Evolutionary conservation across 2,888 invertebrate species (phyloP).

Genomic region (Rotaria sp.): DNA sequence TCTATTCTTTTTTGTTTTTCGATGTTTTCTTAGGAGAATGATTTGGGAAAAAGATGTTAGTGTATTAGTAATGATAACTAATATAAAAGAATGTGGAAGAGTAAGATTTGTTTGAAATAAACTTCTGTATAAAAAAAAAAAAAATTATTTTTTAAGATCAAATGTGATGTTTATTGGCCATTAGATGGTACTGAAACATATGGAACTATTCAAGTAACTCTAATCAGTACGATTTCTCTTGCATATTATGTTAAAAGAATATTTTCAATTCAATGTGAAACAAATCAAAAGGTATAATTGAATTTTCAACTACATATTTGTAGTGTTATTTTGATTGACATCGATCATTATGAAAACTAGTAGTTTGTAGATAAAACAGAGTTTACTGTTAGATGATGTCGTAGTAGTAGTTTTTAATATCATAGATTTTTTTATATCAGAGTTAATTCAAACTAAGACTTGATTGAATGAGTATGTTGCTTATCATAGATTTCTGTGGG

Average conservation of each 20-base stretch:
- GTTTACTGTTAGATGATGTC: too few relatives aligned
- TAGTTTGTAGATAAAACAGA: too few relatives aligned
- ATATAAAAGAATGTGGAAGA: constrained; percentile 82
- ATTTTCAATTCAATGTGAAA: constrained; percentile 60
- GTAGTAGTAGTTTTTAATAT: too few relatives aligned
- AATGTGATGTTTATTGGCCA: constrained; percentile 98
- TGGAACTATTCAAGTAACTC: constrained; percentile 78
- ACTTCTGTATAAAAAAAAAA: not conserved
- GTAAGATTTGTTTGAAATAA: constrained; percentile 56
- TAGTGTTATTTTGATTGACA: too few relatives aligned
- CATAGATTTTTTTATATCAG: too few relatives aligned
- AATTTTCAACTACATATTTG: not conserved
- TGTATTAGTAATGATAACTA: constrained; percentile 94
- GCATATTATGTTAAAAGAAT: constrained; percentile 87
- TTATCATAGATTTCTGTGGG: too few relatives aligned
- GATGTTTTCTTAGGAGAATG: constrained; percentile 67
- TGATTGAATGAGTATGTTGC: too few relatives aligned
- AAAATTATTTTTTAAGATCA: constrained; percentile 61
- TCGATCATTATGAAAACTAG: too few relatives aligned
- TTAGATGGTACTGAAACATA: constrained; percentile 77
- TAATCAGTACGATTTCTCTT: constrained; percentile 79
- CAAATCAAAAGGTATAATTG: not conserved
- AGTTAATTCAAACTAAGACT: too few relatives aligned
- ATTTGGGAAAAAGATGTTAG: constrained; percentile 89
- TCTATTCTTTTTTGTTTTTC: not conserved